phyloP scores from a whole-genome alignment of 2,797 vertebrate species.

The Valencia hispanica region DNA sequence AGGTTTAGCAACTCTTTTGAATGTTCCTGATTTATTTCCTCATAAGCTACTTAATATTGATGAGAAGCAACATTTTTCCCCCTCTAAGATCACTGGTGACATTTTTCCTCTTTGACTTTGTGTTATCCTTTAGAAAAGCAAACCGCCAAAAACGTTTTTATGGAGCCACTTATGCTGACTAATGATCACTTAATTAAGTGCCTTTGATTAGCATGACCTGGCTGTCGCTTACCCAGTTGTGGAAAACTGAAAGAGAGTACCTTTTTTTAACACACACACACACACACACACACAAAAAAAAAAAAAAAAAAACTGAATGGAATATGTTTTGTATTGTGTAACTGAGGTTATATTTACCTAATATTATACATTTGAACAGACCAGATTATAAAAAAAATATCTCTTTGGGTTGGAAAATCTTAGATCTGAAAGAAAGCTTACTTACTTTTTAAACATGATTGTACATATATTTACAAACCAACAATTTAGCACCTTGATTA shows the following conservation, averaged over 20 bases:
- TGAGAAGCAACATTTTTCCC: background rate
- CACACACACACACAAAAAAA: no score
- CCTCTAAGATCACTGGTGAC: background rate
- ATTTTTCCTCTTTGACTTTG: background rate
- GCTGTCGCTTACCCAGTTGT: background rate
- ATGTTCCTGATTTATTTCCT: background rate
- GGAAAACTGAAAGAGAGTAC: background rate
- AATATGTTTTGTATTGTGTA: background rate
- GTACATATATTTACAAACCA: background rate
- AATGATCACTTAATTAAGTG: slow-evolving; percentile 8
- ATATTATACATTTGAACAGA: background rate
- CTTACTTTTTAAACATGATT: background rate
- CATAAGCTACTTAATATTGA: background rate
- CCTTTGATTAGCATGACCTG: slow-evolving; percentile 8
- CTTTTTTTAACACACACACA: no score
- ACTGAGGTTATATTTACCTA: slow-evolving; percentile 18
- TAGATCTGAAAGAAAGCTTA: background rate
- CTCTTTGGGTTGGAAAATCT: background rate
- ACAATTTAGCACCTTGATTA: background rate
- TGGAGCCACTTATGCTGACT: background rate
- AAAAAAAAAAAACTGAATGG: background rate
- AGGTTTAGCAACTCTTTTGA: background rate
- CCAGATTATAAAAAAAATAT: background rate
- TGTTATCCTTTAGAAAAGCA: background rate
- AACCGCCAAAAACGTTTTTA: slow-evolving; percentile 1